These are phyloP conservation scores for Acromyrmex heyeri DNA, from an alignment of 1,140 invertebrate genomes.

Conservation along the genomic window DNA sequence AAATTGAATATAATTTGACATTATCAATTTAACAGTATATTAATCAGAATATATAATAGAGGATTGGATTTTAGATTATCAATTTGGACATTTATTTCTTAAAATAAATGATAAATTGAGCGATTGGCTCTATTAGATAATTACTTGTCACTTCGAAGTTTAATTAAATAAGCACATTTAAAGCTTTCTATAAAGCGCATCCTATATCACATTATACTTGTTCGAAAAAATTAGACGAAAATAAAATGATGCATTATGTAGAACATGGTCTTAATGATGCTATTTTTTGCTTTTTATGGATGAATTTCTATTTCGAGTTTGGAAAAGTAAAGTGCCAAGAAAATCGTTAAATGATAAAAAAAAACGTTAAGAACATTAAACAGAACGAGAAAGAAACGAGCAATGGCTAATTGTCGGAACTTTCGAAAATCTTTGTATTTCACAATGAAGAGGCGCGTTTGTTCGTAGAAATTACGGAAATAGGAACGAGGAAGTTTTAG, in stretches of 20 bases:
- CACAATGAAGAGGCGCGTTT: constrained; percentile 4
- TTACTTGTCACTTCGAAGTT: neutral
- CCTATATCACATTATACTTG: no score
- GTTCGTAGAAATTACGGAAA: constrained; percentile 27
- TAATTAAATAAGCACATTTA: neutral
- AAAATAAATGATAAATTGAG: neutral
- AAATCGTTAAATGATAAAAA: constrained; percentile 15
- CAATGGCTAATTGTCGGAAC: constrained; percentile 66
- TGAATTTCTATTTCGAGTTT: constrained; percentile 34
- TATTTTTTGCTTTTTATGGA: constrained; percentile 18
- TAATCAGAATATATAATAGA: no score
- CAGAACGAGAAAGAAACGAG: constrained; percentile 30
- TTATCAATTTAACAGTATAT: no score
- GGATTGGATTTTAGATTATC: neutral
- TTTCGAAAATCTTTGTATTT: constrained; percentile 71
- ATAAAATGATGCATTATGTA: no score
- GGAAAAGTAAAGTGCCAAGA: constrained; percentile 45
- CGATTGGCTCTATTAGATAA: neutral
- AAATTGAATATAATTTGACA: no score
- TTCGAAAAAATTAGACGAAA: no score
- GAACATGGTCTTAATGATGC: no score
- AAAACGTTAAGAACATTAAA: neutral
- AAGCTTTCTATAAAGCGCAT: no score
- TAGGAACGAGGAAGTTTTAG: constrained; percentile 37
- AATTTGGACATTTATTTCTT: neutral